Evolutionary conservation across 2,113 vertebrate species (phyloP), one percentile per base, ranked within the genome.

Genomic region (Urocynchramus pylzowi): DNA sequence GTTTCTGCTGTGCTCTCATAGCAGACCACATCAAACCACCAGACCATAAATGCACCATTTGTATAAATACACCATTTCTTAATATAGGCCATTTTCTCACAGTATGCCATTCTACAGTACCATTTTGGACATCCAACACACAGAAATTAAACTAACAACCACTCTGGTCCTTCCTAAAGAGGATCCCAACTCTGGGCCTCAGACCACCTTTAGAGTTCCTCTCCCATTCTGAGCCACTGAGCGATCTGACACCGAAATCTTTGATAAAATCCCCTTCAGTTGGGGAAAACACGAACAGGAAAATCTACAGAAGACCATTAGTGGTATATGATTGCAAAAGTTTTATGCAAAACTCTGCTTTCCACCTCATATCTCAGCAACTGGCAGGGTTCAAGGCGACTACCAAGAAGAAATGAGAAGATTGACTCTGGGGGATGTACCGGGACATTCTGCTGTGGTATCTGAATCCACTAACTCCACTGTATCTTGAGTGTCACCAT

Each of bases 371-470:
- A 39, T 14, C 21, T 52, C 41, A 77, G 80, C 49, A 41, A 60
- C 28, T 2, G 2, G 21, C 35, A 78, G 56, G 11, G 30, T 9
- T 75, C 35, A 65, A 75, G 52, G 37, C 31, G 74, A 37, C 28
- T 28, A 45, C 20, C 18, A 73, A 49, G 31, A 74, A 31, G 33
- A 24, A 70, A 57, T 3, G 1, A 61, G 31, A 61, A 77, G 73
- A 73, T 1, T 0, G 0, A 22, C 15, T 65, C 13, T 27, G 39
- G 16, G 28, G 56, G 37, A 35, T 33, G 37, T 17, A 61, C 21
- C 16, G 4, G 63, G 49, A 47, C 44, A 24, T 88, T 65, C 22
- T 69, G 39, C 61, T 8, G 10, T 2, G 7, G 30, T 35, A 53
- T 30, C 67, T 47, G 53, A 88, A 65, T 30, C 11, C 26, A 68